phyloP scores from a whole-genome alignment of 2,888 invertebrate genomes.

The Notocelia uddmanniana region DNA sequence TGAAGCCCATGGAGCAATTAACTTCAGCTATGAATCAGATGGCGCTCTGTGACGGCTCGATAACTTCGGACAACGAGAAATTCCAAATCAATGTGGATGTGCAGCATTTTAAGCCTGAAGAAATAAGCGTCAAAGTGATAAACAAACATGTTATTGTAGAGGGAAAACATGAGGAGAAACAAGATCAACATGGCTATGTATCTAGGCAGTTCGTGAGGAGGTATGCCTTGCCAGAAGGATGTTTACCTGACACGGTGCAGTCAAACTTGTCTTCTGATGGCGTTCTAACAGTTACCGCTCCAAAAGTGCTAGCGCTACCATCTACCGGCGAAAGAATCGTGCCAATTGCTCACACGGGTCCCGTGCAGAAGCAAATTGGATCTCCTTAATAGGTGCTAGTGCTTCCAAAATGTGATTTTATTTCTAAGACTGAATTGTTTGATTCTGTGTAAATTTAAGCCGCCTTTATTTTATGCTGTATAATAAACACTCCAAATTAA shows the following conservation, averaged over 20 bases:
- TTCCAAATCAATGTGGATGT: conserved; percentile 91
- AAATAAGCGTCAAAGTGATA: conserved; percentile 90
- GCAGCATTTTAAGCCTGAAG: conserved; percentile 91
- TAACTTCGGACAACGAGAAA: conserved; percentile 81
- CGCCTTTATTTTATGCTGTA: conserved; percentile 48
- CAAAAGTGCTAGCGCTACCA: conserved; percentile 76
- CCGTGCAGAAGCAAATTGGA: conserved; percentile 71
- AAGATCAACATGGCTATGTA: conserved; percentile 90
- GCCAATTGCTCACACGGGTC: conserved; percentile 87
- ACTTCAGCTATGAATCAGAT: conserved; percentile 69
- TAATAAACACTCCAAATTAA: conserved; percentile 39
- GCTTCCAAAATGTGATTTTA: conserved; percentile 37
- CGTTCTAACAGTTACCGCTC: conserved; percentile 90
- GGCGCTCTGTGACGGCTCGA: conserved; percentile 73
- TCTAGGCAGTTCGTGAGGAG: conserved; percentile 90
- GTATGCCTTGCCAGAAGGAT: conserved; percentile 90
- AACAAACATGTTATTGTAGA: conserved; percentile 89
- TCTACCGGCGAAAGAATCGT: conserved; percentile 83
- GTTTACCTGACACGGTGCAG: conserved; percentile 89
- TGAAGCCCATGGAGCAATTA: conserved; percentile 69
- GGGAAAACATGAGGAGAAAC: conserved; percentile 92
- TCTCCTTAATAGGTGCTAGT: conserved; percentile 45
- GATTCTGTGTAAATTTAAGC: conserved; percentile 48
- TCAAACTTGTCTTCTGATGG: conserved; percentile 92
- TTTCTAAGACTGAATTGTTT: conserved; percentile 64